phyloP scores from a whole-genome alignment of 2,113 vertebrate genomes.

The Thunnus maccoyii region DNA sequence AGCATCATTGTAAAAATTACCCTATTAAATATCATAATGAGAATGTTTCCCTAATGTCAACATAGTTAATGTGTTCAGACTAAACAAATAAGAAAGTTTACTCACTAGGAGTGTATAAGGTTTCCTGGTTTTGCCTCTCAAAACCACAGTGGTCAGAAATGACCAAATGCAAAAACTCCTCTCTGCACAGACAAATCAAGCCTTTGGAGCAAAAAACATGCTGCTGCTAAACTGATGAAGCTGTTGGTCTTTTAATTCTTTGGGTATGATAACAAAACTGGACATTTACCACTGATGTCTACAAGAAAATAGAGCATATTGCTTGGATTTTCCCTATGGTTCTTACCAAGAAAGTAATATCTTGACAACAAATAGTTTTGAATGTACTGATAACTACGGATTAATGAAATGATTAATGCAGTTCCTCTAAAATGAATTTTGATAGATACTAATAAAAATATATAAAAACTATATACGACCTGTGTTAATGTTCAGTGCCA shows the following conservation, averaged over 20 bases:
- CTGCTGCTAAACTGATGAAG: background rate
- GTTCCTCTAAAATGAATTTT: background rate
- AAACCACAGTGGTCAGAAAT: constrained; percentile 28
- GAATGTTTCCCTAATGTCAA: background rate
- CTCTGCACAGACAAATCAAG: background rate
- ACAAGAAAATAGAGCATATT: background rate
- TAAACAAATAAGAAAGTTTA: background rate
- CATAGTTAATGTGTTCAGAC: constrained; percentile 10
- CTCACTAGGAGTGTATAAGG: background rate
- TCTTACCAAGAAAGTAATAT: too few relatives aligned
- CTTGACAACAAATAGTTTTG: too few relatives aligned
- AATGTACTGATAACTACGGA: background rate
- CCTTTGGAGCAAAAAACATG: background rate
- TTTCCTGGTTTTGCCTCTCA: constrained; percentile 11
- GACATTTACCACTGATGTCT: background rate
- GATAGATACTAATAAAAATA: background rate
- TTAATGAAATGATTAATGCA: background rate
- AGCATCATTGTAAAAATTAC: background rate
- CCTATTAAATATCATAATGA: constrained; percentile 8
- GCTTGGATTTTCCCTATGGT: too few relatives aligned
- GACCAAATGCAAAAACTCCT: background rate
- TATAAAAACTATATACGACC: too few relatives aligned
- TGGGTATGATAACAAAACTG: background rate
- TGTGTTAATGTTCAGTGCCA: background rate
- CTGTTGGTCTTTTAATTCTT: background rate